Conservation (phyloP, 1,140 invertebrate genomes). For the Euschistus heros region DNA sequence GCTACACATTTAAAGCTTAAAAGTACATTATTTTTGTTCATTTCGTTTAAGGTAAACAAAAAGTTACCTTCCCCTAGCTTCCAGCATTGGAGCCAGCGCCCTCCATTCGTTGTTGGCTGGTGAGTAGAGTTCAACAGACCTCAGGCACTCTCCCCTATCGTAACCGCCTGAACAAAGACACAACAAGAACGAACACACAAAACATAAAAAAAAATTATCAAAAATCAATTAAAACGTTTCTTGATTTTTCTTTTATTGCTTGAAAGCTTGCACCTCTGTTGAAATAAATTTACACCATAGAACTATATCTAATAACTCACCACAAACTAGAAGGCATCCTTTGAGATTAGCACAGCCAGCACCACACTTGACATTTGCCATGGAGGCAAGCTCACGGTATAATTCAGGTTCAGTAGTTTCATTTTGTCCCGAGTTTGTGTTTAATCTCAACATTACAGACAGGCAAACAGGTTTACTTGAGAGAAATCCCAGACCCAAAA, state of each 20-base stretch:
- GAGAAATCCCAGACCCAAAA: slow-evolving; percentile 52
- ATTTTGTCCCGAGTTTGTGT: slow-evolving; percentile 33
- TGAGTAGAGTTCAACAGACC: slow-evolving; percentile 50
- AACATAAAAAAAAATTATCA: no score
- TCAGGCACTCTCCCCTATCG: slow-evolving; percentile 71
- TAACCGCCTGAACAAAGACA: slow-evolving; percentile 55
- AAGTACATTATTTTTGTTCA: no score
- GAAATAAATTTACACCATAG: no score
- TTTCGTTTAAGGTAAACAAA: no score
- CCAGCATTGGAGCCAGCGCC: slow-evolving; percentile 44
- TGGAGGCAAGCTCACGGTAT: slow-evolving; percentile 51
- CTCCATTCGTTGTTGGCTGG: slow-evolving; percentile 45
- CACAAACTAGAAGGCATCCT: slow-evolving; percentile 59
- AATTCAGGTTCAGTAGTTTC: slow-evolving; percentile 26
- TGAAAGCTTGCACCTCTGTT: no score
- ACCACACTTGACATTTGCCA: slow-evolving; percentile 59
- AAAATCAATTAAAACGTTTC: no score
- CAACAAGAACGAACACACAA: slow-evolving; percentile 1
- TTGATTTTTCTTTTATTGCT: no score
- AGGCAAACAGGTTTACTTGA: slow-evolving; percentile 49
- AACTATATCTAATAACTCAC: slow-evolving; percentile 37
- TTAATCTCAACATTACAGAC: slow-evolving; percentile 50
- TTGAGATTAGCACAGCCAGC: slow-evolving; percentile 59
- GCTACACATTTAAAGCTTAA: no score
- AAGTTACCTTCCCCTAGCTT: slow-evolving; percentile 40